Evolutionary conservation across 2,888 invertebrate genomes (phyloP), one percentile per base, ranked within the genome.

Genomic region (Drosophila quinaria): DNA sequence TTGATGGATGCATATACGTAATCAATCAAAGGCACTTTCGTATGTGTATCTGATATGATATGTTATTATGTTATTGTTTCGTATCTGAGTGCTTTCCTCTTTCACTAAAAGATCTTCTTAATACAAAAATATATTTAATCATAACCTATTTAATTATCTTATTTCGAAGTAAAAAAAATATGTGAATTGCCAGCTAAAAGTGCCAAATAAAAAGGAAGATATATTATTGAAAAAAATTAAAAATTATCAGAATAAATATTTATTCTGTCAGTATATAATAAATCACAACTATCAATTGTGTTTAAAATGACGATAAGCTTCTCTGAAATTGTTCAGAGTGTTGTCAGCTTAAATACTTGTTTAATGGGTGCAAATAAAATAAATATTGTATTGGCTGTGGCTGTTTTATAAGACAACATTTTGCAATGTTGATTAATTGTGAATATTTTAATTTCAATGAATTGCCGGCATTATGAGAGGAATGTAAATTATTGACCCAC

Each of bases 351-450:
- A 19, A 41, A 17, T 42, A 42, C 17, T 17, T 10, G 15, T 15
- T 15, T 15, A 17, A 41, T 41, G n/a, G 49, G 15, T 3, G 25
- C 17, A 41, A 31, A 49, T 54, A 37, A 44, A 47, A 39, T 41
- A 19, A 15, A 39, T 22, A 44, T 44, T 37, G 39, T 29, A 17
- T 39, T 37, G 33, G 4, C 8, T 25, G 29, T 52, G 33, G 4
- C 6, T 25, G 29, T 52, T 41, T 56, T n/a, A 37, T 15, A 22
- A 35, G 35, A 37, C 49, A 31, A 41, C 35, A 25, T 22, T 10
- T 31, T 15, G 9, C 25, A 29, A 15, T n/a, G n/a, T 62, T 44
- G 11, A 56, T 56, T 56, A 19, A 67, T 37, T 8, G 22, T 10
- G 37, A 22, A 19, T 11, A 22, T 11, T 47, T n/a, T 13, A 49